Conservation (phyloP, 2,113 vertebrate species). For the Tenebrosternarchus preto region DNA sequence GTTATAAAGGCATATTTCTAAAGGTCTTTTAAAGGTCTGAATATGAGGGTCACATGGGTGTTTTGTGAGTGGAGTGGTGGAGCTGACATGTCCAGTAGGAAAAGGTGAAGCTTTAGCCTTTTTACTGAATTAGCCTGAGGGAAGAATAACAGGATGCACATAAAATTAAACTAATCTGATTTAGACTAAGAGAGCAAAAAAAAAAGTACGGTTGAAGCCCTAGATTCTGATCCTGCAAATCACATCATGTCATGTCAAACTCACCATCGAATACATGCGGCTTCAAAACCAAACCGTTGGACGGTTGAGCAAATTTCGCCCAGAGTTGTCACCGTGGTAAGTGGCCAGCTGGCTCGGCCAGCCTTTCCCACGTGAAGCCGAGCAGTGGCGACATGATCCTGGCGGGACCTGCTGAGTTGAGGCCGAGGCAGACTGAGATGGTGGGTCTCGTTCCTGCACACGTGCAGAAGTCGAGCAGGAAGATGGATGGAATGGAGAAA, state of each 20-base stretch:
- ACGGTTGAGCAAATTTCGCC: constrained; percentile 2
- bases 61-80: background rate
- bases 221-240: constrained; percentile 8
- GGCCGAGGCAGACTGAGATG: constrained; percentile 27
- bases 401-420: background rate
- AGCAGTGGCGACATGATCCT: no score
- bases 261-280: constrained; percentile 15
- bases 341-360: no score
- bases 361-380: no score
- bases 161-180: background rate
- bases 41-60: background rate
- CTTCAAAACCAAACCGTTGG: constrained; percentile 24
- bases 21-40: background rate
- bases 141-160: background rate
- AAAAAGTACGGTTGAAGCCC: background rate
- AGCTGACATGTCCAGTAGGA: background rate
- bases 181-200: no score
- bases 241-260: constrained; percentile 8
- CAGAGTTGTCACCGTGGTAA: no score
- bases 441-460: constrained; percentile 31
- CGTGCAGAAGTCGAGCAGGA: constrained; percentile 20
- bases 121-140: no score
- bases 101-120: background rate
- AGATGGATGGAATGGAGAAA: constrained; percentile 46
- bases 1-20: background rate